Conservation (phyloP, 2,797 vertebrate genomes). For the Aplochiton taeniatus region DNA sequence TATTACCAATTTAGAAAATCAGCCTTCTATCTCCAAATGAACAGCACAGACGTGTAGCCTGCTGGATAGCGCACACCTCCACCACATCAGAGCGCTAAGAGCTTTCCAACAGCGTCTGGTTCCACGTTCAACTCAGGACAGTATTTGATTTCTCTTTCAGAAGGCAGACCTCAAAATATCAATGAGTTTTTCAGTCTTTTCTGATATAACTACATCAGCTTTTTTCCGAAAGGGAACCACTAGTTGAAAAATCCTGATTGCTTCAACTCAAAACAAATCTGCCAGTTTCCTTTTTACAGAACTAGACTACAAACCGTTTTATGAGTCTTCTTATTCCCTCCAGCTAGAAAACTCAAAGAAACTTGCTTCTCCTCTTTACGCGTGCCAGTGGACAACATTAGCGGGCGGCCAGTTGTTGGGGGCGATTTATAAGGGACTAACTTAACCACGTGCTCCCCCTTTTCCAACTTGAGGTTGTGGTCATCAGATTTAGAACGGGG, state of each 20-base stretch:
- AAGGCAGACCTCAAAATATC: constrained; percentile 2
- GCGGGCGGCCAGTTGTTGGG: constrained; percentile 63
- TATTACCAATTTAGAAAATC: constrained; percentile 9
- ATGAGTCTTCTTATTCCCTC: constrained; percentile 60
- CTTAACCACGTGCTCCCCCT: constrained; percentile 78
- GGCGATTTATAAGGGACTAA: constrained; percentile 77
- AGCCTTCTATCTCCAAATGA: constrained; percentile 22
- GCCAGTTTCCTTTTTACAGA: constrained; percentile 28
- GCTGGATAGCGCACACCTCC: constrained; percentile 52
- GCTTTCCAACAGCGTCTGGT: constrained; percentile 29
- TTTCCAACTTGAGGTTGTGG: constrained; percentile 72
- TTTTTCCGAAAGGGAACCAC: no score
- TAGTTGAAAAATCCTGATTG: background rate
- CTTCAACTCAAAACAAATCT: background rate
- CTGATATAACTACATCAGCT: background rate
- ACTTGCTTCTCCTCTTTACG: constrained; percentile 49
- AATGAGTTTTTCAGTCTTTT: constrained; percentile 16
- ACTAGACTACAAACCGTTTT: constrained; percentile 36
- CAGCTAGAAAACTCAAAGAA: constrained; percentile 47
- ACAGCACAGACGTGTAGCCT: constrained; percentile 39
- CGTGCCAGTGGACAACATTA: constrained; percentile 81
- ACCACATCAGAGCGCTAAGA: constrained; percentile 54
- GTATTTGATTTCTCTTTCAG: constrained; percentile 11
- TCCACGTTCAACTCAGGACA: constrained; percentile 20
- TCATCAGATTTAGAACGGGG: constrained; percentile 60